Evolutionary conservation across 2,797 vertebrate species (phyloP), one percentile per base, ranked within the genome.

Genomic region (Takifugu rubripes): DNA sequence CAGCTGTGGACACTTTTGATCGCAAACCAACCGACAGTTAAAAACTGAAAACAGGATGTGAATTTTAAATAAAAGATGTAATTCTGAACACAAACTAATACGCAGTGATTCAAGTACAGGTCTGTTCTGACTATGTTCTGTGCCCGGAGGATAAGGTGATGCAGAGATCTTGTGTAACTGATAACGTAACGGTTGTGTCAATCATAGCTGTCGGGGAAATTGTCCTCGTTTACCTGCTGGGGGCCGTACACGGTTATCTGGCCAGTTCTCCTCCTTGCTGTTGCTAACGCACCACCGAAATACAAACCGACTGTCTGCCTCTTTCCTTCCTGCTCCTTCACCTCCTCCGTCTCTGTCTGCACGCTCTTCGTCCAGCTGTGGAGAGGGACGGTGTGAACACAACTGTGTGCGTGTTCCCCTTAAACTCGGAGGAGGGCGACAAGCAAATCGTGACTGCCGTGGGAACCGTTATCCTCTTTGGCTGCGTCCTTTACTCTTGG

Each of bases 401-500:
- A 52, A 98, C 94, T 0, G 93, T 99, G 59, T 99, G 97, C 57
- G 87, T 85, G 27, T 96, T 96, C 73, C 85, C 91, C 59, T 90
- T 96, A 56, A 91, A 92, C 57, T 92, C 93, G 17, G 92, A 89
- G 40, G 79, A 88, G 3, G 91, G 94, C 71, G 96, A 97, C 72
- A 93, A 92, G 68, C 93, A 90, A 64, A 89, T 97, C 46, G 96
- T 97, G 69, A 94, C 92, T 1, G 74, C 78, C 11, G 59, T 97
- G 58, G 97, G 96, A 47, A 92, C 94, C 0, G 45, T 84, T 0
- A 93, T 99, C 69, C 77, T 98, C 52, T 92, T 96, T 52, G 87
- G 86, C 71, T 99, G 97, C 56, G 91, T 99, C 80, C 88, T 97
- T 43, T 98, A 98, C 81, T 96, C 96, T 40, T 99, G 97, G 97